These are phyloP conservation scores for Danio kyathit DNA, from an alignment of 2,797 vertebrate genomes.

Conservation along the genomic window DNA sequence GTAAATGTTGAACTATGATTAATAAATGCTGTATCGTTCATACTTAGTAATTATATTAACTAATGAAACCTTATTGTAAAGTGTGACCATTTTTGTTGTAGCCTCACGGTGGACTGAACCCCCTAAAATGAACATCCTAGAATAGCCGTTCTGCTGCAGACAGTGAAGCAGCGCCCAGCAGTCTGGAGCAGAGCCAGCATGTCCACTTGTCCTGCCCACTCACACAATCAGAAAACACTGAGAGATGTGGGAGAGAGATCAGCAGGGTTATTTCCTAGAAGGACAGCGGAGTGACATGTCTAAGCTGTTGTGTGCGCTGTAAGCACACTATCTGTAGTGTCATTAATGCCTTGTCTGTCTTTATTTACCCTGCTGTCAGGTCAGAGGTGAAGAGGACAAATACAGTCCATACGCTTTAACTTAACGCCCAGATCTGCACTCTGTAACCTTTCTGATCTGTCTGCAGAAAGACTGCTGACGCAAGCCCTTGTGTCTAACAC, in stretches of 20 bases:
- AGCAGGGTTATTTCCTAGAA: conserved; percentile 35
- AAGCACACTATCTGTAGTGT: conserved; percentile 34
- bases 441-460: conserved; percentile 5
- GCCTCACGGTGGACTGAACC: too few relatives aligned
- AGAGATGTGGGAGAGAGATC: conserved; percentile 8
- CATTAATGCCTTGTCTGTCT: conserved; percentile 51
- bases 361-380: conserved; percentile 59
- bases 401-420: conserved; percentile 43
- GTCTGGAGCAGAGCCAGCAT: background rate
- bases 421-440: conserved; percentile 11
- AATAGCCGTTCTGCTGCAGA: too few relatives aligned
- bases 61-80: too few relatives aligned
- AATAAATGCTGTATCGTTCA: too few relatives aligned
- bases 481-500: conserved; percentile 46
- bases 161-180: background rate
- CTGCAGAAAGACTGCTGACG: conserved; percentile 65
- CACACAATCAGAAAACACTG: conserved; percentile 6
- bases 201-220: background rate
- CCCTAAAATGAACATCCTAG: background rate
- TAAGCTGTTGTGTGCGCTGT: conserved; percentile 31
- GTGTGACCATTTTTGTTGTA: too few relatives aligned
- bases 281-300: conserved; percentile 8
- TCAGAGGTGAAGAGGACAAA: conserved; percentile 51
- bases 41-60: too few relatives aligned
- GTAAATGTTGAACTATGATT: too few relatives aligned